Conservation (phyloP, 2,888 invertebrate species). For the Drosophila peninsularis region DNA sequence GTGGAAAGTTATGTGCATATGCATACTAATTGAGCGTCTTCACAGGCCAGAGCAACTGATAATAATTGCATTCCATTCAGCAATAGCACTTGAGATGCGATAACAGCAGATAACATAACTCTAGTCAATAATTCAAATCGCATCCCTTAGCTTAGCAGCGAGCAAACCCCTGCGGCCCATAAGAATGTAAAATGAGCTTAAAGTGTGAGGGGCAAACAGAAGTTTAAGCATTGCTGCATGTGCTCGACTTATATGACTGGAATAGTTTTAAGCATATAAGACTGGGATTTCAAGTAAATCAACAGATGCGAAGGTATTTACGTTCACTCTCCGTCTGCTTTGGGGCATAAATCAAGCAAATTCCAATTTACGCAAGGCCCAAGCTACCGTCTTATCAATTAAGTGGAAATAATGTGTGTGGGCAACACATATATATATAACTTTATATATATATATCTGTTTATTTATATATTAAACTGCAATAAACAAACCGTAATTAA, state of each 20-base stretch:
- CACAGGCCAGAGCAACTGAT: background rate
- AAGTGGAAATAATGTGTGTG: background rate
- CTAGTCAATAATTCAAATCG: too few species aligned
- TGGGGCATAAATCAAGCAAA: background rate
- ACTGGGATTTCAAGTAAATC: too few species aligned
- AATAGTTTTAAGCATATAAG: background rate
- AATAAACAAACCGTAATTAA: constrained; percentile 6
- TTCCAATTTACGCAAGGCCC: background rate
- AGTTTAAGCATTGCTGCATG: background rate
- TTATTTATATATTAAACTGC: background rate
- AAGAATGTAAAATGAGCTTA: background rate
- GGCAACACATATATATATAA: too few species aligned
- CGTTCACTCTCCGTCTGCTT: background rate
- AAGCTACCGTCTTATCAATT: background rate
- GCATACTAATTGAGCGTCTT: background rate
- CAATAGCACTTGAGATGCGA: background rate
- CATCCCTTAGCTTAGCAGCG: background rate
- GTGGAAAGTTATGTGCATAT: background rate
- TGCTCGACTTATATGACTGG: too few species aligned
- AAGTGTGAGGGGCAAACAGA: background rate
- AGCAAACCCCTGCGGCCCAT: background rate
- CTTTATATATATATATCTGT: background rate
- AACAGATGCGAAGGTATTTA: background rate
- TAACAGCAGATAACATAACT: background rate
- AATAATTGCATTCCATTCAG: background rate